Base-by-base conservation (phyloP, 1,140 invertebrate genomes). In the Bathynomus jamesi region DNA sequence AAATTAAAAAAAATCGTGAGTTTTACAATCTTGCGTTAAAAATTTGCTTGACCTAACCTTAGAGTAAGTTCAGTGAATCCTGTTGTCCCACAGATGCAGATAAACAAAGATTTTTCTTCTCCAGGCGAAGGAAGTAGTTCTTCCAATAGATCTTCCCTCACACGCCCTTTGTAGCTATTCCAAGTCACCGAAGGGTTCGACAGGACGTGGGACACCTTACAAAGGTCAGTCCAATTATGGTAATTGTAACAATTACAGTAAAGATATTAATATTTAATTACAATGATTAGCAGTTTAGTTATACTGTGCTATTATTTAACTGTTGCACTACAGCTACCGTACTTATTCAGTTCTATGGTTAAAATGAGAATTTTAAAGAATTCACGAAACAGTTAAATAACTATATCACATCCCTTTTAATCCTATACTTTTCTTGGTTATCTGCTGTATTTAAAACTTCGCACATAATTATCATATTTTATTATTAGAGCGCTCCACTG, bases 201-300 rank as follows among this genome's bases (percentile, higher is more conserved):
- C 30, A 75, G 30, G 27, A 75, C 65, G n/a, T 69, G 71, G n/a
- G 60, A 46, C 1, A 75, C 65, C 70, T 72, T n/a, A 25, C 29
- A 61, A 31, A 0, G 2, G 32, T 24, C 29, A 40, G 7, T 8
- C 7, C 17, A 40, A 40, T 40, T 8, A 40, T 40, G 17, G 17
- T 40, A 40, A 40, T 40, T 8, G 17, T 40, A 40, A 40, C 17
- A 40, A 40, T 53, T 3, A 53, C 21, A 53, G 21, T 53, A 53
- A 53, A 17, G 21, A 53, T 1, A 53, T 17, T 53, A 53, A 53
- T 53, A 53, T 17, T 53, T n/a, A 30, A n/a, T 10, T 60, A 29
- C 11, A 28, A 28, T 0, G 11, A 10, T 65, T n/a, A 10, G n/a
- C 11, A 28, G 2, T 21, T 7, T 65, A 13, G 10, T 11, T 17